A percentile compares a stretch with the other conserved stretches of the same genome.
Conservation (phyloP, 2,113 vertebrate genomes). For the Solea senegalensis region DNA sequence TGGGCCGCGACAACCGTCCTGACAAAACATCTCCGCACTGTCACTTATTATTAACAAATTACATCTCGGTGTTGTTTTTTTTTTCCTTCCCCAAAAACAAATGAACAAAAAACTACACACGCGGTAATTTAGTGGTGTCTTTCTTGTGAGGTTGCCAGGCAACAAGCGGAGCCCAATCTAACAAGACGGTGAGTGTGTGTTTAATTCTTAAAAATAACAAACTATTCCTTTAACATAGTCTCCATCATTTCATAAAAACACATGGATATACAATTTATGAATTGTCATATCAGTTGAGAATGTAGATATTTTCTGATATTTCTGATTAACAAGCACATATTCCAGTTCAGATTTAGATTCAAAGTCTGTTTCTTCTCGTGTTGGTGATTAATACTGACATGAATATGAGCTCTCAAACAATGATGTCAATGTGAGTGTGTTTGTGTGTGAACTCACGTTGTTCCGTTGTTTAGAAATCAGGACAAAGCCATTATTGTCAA, state of each 20-base stretch:
- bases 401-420: conserved; percentile 25
- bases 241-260: background rate
- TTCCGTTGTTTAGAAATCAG: conserved; percentile 69
- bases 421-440: conserved; percentile 29
- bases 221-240: background rate
- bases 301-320: background rate
- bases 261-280: background rate
- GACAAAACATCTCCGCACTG: background rate
- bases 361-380: background rate
- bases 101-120: background rate
- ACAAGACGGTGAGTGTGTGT: background rate
- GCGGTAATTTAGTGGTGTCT: background rate
- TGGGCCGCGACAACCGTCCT: background rate
- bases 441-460: conserved; percentile 63
- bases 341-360: background rate
- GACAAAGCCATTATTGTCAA: conserved; percentile 79
- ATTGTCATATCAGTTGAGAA: background rate
- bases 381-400: conserved; percentile 14
- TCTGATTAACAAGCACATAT: background rate
- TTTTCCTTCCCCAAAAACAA: background rate
- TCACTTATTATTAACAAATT: background rate
- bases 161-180: background rate
- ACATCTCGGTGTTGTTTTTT: background rate
- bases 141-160: conserved; percentile 1
- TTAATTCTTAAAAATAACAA: background rate